Percentiles rank a stretch among this genome's conserved stretches.
phyloP scores from a whole-genome alignment of 2,113 vertebrate species.

The Eptatretus burgeri region DNA sequence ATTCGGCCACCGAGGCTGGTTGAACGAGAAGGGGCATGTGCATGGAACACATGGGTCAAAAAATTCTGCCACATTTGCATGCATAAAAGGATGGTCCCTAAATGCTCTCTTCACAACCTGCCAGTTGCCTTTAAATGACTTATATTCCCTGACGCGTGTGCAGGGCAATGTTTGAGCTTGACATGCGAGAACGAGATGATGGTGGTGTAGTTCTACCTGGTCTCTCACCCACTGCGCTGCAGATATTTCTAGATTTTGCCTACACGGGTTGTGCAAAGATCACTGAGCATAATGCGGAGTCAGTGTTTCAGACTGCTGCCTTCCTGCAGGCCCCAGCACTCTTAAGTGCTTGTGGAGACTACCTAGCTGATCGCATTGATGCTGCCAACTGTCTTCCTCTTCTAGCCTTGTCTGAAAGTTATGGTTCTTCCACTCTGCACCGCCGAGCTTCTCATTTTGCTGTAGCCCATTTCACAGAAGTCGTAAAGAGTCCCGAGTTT shows the following conservation, averaged over 20 bases:
- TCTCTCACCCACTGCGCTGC: slow-evolving; percentile 36
- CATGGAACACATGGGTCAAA: too few species aligned
- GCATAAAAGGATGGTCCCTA: too few species aligned
- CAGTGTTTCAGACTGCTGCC: slow-evolving; percentile 70
- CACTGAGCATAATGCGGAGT: slow-evolving; percentile 58
- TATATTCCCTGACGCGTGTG: too few species aligned
- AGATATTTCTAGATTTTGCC: slow-evolving; percentile 68
- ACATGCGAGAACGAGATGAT: slow-evolving; percentile 67
- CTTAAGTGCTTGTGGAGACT: slow-evolving; percentile 64
- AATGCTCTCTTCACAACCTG: too few species aligned
- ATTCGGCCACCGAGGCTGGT: too few species aligned
- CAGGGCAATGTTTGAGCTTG: slow-evolving; percentile 85
- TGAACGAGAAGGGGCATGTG: too few species aligned
- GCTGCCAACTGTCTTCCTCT: slow-evolving; percentile 56
- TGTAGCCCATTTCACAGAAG: slow-evolving; percentile 33
- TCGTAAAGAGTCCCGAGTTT: slow-evolving; percentile 38
- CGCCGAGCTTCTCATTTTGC: slow-evolving; percentile 37
- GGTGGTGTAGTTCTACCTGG: slow-evolving; percentile 55
- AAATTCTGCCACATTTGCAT: too few species aligned
- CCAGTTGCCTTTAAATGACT: too few species aligned
- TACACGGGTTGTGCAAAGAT: slow-evolving; percentile 66
- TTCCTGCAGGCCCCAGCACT: slow-evolving; percentile 68
- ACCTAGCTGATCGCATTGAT: slow-evolving; percentile 52
- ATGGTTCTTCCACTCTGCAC: slow-evolving; percentile 40
- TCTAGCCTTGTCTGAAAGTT: slow-evolving; percentile 51